phyloP scores from a whole-genome alignment of 1,140 invertebrate species.

The Charaxes varanes region DNA sequence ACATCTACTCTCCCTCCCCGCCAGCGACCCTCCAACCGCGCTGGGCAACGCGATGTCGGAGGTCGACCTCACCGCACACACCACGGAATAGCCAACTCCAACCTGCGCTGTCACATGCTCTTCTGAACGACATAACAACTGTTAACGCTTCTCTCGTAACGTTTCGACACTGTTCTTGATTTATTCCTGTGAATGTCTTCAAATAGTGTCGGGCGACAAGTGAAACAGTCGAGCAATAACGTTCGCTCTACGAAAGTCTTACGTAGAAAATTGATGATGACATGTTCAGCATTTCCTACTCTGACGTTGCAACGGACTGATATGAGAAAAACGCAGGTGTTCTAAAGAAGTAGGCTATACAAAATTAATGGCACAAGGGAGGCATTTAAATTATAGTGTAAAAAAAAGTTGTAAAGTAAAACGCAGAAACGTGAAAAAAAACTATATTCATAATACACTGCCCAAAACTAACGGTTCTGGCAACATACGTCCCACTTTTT shows the following conservation, averaged over 20 bases:
- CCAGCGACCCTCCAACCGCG: constrained; percentile 81
- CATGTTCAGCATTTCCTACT: constrained; percentile 20
- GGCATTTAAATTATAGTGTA: constrained; percentile 48
- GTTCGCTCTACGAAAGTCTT: constrained; percentile 39
- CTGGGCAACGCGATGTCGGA: constrained; percentile 75
- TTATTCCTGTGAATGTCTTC: neutral
- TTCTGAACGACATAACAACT: constrained; percentile 44
- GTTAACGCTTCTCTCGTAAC: constrained; percentile 10
- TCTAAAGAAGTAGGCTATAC: constrained; percentile 48
- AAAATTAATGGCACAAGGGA: constrained; percentile 68
- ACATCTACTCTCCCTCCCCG: constrained; percentile 87
- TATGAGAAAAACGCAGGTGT: constrained; percentile 51
- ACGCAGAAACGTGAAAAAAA: constrained; percentile 39
- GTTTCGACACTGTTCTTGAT: neutral
- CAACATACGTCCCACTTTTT: constrained; percentile 34
- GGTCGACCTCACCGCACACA: constrained; percentile 77
- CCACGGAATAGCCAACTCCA: constrained; percentile 74
- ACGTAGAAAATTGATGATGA: constrained; percentile 22
- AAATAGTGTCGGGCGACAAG: constrained; percentile 12
- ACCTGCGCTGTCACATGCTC: constrained; percentile 75
- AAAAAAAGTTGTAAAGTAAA: constrained; percentile 28
- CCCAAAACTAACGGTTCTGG: constrained; percentile 39
- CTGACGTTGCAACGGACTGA: constrained; percentile 57
- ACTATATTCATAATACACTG: constrained; percentile 48
- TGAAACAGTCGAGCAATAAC: constrained; percentile 12